Percentiles rank a stretch among this genome's conserved stretches.
Conservation (phyloP, 2,888 invertebrate species). For the Drosophila lacicola region DNA sequence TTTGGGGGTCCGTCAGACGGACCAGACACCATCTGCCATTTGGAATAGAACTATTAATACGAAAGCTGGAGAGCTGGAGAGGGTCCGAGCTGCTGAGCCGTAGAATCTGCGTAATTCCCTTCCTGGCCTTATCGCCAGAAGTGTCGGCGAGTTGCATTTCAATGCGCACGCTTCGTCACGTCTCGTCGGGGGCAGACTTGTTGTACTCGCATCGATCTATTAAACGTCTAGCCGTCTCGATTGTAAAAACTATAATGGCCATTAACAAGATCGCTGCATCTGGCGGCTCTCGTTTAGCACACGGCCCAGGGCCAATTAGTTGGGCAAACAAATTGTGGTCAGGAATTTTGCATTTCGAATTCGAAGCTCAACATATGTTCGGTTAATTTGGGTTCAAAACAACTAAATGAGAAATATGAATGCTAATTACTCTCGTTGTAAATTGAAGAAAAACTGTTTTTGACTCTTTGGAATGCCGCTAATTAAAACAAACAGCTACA, state of each 20-base stretch:
- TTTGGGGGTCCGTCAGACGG: background rate
- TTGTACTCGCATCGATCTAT: slow-evolving; percentile 49
- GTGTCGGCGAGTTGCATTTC: slow-evolving; percentile 47
- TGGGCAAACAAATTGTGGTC: background rate
- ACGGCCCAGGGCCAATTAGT: slow-evolving; percentile 13
- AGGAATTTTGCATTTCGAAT: background rate
- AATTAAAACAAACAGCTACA: no score
- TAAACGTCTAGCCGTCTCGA: slow-evolving; percentile 66
- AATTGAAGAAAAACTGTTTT: no score
- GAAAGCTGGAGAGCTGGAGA: slow-evolving; percentile 9
- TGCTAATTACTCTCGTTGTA: no score
- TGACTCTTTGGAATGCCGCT: no score
- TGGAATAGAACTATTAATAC: slow-evolving; percentile 22
- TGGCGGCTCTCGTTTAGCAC: background rate
- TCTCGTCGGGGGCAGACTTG: slow-evolving; percentile 58
- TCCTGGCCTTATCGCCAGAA: slow-evolving; percentile 37
- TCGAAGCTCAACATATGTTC: background rate
- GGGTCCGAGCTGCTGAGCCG: background rate
- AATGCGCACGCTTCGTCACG: slow-evolving; percentile 71
- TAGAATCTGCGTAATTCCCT: slow-evolving; percentile 45
- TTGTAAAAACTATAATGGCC: slow-evolving; percentile 40
- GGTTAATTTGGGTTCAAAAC: background rate
- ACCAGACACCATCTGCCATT: slow-evolving; percentile 21
- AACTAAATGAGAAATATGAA: no score
- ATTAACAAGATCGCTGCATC: slow-evolving; percentile 21